Conservation (phyloP, 2,113 vertebrate species). For the Tylochromis polylepis region DNA sequence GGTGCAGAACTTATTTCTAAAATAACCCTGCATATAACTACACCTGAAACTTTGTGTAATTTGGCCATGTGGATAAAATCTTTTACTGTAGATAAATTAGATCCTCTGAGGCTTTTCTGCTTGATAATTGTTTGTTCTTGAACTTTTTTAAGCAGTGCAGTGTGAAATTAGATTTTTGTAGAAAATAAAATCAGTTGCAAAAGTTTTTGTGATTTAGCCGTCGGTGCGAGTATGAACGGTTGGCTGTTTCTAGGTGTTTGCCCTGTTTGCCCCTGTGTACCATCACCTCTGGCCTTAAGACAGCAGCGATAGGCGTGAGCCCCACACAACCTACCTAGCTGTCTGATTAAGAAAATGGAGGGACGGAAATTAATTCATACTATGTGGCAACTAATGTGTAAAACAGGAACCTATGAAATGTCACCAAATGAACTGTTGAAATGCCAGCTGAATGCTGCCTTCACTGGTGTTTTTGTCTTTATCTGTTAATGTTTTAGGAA, state of each 20-base stretch:
- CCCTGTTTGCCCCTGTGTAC: not conserved
- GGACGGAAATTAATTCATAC: not conserved
- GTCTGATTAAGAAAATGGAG: not conserved
- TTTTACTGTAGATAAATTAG: not conserved
- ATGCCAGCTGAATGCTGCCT: not conserved
- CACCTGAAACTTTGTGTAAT: not conserved
- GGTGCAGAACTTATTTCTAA: not conserved
- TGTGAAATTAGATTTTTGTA: not conserved
- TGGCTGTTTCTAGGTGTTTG: not conserved
- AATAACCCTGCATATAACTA: not conserved
- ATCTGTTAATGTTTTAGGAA: not conserved
- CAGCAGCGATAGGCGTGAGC: not conserved
- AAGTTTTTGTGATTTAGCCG: not conserved
- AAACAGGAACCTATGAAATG: not conserved
- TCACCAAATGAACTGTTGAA: not conserved
- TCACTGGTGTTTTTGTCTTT: not conserved
- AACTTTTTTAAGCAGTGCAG: not conserved
- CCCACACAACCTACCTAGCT: not conserved
- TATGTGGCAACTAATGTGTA: not conserved
- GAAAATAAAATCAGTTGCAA: not conserved
- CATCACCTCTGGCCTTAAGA: not conserved
- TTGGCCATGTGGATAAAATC: not conserved
- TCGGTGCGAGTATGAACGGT: not conserved
- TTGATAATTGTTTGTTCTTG: not conserved
- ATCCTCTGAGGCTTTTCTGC: not conserved